Base-by-base conservation (phyloP, 2,888 invertebrate genomes). In the Antitype chi region DNA sequence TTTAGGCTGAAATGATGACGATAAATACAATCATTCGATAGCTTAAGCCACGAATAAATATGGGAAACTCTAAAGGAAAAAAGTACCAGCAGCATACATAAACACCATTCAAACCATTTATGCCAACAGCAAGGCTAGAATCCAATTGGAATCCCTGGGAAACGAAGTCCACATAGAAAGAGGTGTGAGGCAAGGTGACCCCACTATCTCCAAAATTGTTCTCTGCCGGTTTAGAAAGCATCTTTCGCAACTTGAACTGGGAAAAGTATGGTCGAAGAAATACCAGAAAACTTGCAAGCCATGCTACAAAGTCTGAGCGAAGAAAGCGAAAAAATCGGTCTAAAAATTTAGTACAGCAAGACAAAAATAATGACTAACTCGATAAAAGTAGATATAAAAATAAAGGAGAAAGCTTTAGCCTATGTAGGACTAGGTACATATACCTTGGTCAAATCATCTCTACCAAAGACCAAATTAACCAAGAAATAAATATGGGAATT, bases 221-320 rank as follows among this genome's bases (percentile, higher is more conserved):
- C 13, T 52, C 49, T 25, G 15, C 60, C 23, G 15, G 11, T 13
- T 7, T 32, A 32, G 23, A 52, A 38, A 53, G 38, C 5, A 53
- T 32, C 15, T 67, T 67, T 67, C 52, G 67, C 15, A 67, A 52
- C 28, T 52, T 52, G 28, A 32, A 67, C 28, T 52, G 67, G 32
- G 8, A 63, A 38, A 38, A 38, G 38, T 38, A 7, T 38, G 38
- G 6, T 59, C 9, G 59, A 59, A 28, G 17, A 59, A 59, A 59
- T 28, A 9, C 25, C 32, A 32, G 60, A 32, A 32, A 32, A 60
- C 32, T 32, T 20, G 20, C 32, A 20, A 20, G 32, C 11, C 5
- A 60, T 32, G 60, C 32, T 32, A 60, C 25, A 32, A 11, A 32
- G 23, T 4, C 23, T 59, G 28, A 28, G 28, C 59, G 28, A 59